Conservation (phyloP, 1,140 invertebrate genomes). For the Chironomus striatipennis region DNA sequence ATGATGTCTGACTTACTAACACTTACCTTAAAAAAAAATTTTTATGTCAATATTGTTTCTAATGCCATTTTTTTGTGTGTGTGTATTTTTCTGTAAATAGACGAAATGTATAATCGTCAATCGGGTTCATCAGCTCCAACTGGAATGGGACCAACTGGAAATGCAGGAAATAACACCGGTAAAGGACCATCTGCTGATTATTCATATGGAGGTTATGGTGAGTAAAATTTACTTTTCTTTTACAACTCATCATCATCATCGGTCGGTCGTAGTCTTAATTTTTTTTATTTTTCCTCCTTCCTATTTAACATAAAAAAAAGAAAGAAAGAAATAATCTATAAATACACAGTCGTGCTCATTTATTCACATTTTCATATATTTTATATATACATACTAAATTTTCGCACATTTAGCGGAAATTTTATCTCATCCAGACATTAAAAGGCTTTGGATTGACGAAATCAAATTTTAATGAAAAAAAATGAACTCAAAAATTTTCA, state of each 20-base stretch:
- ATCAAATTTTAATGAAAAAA: neutral
- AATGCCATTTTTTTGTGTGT: neutral
- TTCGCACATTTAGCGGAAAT: neutral
- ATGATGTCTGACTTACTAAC: neutral
- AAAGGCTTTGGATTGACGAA: neutral
- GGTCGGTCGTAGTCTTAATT: too few relatives aligned
- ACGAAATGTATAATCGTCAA: constrained; percentile 39
- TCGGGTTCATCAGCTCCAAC: constrained; percentile 35
- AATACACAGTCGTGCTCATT: neutral
- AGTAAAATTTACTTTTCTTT: constrained; percentile 37
- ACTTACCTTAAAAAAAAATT: neutral
- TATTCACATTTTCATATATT: neutral
- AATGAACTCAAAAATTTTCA: constrained; percentile 9
- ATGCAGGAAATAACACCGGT: constrained; percentile 32
- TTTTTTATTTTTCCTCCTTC: neutral
- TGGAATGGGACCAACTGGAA: constrained; percentile 38
- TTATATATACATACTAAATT: neutral
- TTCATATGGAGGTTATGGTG: constrained; percentile 40
- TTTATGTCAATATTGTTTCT: neutral
- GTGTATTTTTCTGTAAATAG: neutral
- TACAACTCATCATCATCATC: constrained; percentile 34
- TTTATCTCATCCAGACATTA: constrained; percentile 3
- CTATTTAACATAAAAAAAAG: neutral
- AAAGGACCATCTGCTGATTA: constrained; percentile 36
- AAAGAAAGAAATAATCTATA: too few relatives aligned